phyloP scores from a whole-genome alignment of 2,888 invertebrate genomes.

The Drosophila bunnanda region DNA sequence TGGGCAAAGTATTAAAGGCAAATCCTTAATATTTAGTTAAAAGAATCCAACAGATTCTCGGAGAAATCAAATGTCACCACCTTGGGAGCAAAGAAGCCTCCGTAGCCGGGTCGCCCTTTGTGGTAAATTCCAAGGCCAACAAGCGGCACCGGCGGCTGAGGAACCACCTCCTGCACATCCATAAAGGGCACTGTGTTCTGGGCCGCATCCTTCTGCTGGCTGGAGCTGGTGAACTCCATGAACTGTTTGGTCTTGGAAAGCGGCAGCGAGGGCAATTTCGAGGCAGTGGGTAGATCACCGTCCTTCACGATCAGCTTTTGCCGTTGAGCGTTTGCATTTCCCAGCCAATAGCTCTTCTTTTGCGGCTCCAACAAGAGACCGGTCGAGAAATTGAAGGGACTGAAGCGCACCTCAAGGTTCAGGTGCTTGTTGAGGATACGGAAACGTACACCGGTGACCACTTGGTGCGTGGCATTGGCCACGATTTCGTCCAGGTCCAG shows the following conservation, averaged over 20 bases:
- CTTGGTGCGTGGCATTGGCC: slow-evolving; percentile 86
- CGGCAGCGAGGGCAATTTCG: slow-evolving; percentile 85
- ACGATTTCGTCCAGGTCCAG: slow-evolving; percentile 92
- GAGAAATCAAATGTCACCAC: slow-evolving; percentile 88
- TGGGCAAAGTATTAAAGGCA: neutral
- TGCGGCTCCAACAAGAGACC: slow-evolving; percentile 88
- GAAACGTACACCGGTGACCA: slow-evolving; percentile 91
- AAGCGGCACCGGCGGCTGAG: slow-evolving; percentile 88
- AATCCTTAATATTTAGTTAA: neutral
- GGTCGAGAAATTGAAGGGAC: slow-evolving; percentile 91
- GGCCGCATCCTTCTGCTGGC: slow-evolving; percentile 90
- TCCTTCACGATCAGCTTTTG: slow-evolving; percentile 86
- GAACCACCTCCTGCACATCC: slow-evolving; percentile 90
- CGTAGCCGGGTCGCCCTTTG: slow-evolving; percentile 89
- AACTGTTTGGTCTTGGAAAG: slow-evolving; percentile 89
- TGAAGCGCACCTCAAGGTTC: slow-evolving; percentile 92
- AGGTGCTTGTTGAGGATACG: slow-evolving; percentile 91
- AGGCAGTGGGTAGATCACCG: slow-evolving; percentile 89
- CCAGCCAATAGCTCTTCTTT: slow-evolving; percentile 90
- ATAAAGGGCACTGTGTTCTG: slow-evolving; percentile 93
- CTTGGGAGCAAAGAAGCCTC: slow-evolving; percentile 91
- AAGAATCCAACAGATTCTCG: slow-evolving; percentile 1
- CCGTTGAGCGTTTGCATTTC: slow-evolving; percentile 91
- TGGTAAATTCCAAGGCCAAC: slow-evolving; percentile 92
- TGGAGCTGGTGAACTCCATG: slow-evolving; percentile 89